These are phyloP conservation scores for Cirrhinus mrigala DNA, from an alignment of 2,797 vertebrate genomes.

Conservation along the genomic window DNA sequence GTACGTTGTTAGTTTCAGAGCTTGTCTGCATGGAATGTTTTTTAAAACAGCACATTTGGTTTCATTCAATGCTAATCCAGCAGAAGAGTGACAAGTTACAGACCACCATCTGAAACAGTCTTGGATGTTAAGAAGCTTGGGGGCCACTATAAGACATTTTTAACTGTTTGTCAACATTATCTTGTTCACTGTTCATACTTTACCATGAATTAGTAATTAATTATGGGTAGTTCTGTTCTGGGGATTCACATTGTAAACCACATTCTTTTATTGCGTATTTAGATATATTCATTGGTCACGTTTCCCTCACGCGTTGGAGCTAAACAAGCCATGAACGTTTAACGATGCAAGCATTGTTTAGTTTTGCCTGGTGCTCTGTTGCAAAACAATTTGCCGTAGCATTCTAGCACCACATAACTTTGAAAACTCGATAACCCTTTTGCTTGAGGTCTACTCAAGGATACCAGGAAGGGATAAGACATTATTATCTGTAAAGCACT, in stretches of 20 bases:
- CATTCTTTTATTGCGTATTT: background rate
- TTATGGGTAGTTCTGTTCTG: background rate
- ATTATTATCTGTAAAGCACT: background rate
- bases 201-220: background rate
- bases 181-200: background rate
- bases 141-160: background rate
- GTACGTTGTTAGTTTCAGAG: background rate
- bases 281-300: background rate
- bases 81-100: slow-evolving; percentile 7
- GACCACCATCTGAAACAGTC: slow-evolving; percentile 1
- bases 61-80: slow-evolving; percentile 8
- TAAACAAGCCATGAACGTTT: slow-evolving; percentile 10
- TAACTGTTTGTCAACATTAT: background rate
- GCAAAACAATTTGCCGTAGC: background rate
- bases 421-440: background rate
- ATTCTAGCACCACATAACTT: background rate
- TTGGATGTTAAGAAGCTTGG: background rate
- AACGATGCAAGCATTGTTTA: background rate
- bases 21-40: background rate
- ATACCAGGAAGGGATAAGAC: background rate
- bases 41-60: slow-evolving; percentile 9
- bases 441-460: background rate
- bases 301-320: background rate
- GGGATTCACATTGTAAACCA: background rate
- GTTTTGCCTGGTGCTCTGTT: background rate